These are phyloP conservation scores for Todiramphus saurophagus DNA, from an alignment of 2,113 vertebrate species.

Conservation along the genomic window DNA sequence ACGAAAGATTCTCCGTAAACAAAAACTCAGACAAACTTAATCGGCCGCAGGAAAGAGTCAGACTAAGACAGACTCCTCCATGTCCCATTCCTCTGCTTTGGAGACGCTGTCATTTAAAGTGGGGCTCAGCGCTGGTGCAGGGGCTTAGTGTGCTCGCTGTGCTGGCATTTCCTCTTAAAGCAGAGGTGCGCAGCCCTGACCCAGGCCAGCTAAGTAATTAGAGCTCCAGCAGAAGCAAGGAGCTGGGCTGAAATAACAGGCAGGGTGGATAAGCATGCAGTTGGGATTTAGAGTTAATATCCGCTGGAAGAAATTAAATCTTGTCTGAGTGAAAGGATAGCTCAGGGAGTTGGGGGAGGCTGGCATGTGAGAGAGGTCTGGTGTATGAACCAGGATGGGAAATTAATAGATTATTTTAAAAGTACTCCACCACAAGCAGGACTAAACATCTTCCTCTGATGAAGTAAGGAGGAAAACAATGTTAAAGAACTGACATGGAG, in stretches of 20 bases:
- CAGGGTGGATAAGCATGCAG: neutral
- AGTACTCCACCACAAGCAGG: neutral
- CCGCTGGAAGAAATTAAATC: slow-evolving; percentile 43
- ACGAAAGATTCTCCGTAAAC: neutral
- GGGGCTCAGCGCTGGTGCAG: neutral
- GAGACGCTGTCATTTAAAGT: neutral
- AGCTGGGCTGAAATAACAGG: neutral
- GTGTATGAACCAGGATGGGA: neutral
- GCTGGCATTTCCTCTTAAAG: neutral
- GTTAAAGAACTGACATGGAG: neutral
- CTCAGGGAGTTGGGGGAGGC: neutral
- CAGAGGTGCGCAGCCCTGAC: neutral
- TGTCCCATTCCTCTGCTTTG: neutral
- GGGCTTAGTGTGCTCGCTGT: neutral
- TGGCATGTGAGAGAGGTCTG: neutral
- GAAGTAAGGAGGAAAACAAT: neutral
- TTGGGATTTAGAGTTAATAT: slow-evolving; percentile 30
- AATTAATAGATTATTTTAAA: slow-evolving; percentile 28
- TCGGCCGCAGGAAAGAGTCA: neutral
- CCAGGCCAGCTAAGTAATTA: neutral
- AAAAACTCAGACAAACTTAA: neutral
- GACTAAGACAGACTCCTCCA: neutral
- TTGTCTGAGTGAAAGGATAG: neutral
- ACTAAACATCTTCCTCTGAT: neutral
- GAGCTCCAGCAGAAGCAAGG: neutral